A percentile compares a stretch with the other conserved stretches of the same genome.
phyloP scores from a whole-genome alignment of 2,113 vertebrate genomes.

The Aspiorhynchus laticeps region DNA sequence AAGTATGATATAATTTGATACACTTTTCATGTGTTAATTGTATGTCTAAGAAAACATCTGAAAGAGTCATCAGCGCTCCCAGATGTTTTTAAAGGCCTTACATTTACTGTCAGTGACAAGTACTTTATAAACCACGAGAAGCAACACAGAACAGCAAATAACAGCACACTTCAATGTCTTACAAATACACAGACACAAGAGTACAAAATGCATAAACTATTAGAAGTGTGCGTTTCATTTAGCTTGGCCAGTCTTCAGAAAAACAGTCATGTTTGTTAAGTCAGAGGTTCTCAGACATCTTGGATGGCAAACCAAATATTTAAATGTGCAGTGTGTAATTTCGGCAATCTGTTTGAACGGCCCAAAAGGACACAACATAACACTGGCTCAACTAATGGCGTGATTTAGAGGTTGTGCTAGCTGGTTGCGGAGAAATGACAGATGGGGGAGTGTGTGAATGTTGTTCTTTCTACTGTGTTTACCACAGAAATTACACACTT shows the following conservation, averaged over 20 bases:
- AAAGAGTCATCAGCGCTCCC: neutral
- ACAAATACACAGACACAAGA: slow-evolving; percentile 31
- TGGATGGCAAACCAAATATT: slow-evolving; percentile 1
- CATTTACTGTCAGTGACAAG: slow-evolving; percentile 21
- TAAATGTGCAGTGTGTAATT: slow-evolving; percentile 1
- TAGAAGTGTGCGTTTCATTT: neutral
- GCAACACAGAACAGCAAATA: neutral
- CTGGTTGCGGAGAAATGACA: neutral
- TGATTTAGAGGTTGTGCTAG: neutral
- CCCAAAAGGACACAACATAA: neutral
- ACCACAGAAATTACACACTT: neutral
- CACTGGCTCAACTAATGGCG: neutral
- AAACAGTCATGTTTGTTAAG: neutral
- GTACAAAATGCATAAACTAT: slow-evolving; percentile 40
- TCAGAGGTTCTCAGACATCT: neutral
- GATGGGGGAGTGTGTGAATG: neutral
- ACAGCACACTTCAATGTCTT: neutral
- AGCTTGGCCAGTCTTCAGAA: neutral
- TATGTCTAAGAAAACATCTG: neutral
- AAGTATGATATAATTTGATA: neutral
- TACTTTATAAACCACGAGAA: slow-evolving; percentile 21
- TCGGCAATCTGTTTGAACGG: neutral
- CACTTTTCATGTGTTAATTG: neutral
- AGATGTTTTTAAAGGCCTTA: neutral
- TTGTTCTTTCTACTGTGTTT: neutral